Base-by-base conservation (phyloP, 2,113 vertebrate species). In the Lepus americanus region DNA sequence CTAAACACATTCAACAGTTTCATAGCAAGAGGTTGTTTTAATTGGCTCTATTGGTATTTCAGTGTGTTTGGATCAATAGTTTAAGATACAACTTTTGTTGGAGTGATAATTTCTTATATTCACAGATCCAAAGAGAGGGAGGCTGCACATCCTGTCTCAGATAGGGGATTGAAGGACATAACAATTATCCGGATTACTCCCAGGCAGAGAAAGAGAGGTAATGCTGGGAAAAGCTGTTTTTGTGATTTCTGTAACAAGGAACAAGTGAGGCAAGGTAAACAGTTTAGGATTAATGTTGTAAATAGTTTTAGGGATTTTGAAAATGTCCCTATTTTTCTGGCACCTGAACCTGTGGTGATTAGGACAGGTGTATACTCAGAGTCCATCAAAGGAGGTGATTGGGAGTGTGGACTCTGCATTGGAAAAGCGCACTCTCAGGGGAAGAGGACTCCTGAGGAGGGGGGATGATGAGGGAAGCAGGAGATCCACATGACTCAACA, bases 11-110 rank as follows among this genome's bases (percentile, higher is more conserved):
- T 84, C 64, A 92, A 64, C 5, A 80, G 14, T 70, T 94, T 80
- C 27, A 81, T 29, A 25, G 29, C 0, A 10, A 91, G 29, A 23
- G 23, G 20, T 66, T 86, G 44, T 85, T 95, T 92, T 94, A 92
- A 88, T 95, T 92, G 44, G 9, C 67, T 88, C 84, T 74, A 78
- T 79, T 94, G 77, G n/a, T 73, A 86, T 77, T 86, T 89, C 73
- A 69, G 23, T 55, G 78, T 55, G 61, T 27, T 36, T 84, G 87
- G 31, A 4, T 73, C 81, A 72, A 55, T 44, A 77, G 59, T 88
- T 63, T 9, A 44, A 6, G 22, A 90, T 61, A 72, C 8, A 23
- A 61, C 5, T 72, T 20, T 33, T 51, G 16, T 70, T 83, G 23
- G 20, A 92, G 90, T 79, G 12, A n/a, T 10, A 74, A 59, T 51